These are phyloP conservation scores for Mesaphorura yosii DNA, from an alignment of 1,140 invertebrate species.

Conservation along the genomic window DNA sequence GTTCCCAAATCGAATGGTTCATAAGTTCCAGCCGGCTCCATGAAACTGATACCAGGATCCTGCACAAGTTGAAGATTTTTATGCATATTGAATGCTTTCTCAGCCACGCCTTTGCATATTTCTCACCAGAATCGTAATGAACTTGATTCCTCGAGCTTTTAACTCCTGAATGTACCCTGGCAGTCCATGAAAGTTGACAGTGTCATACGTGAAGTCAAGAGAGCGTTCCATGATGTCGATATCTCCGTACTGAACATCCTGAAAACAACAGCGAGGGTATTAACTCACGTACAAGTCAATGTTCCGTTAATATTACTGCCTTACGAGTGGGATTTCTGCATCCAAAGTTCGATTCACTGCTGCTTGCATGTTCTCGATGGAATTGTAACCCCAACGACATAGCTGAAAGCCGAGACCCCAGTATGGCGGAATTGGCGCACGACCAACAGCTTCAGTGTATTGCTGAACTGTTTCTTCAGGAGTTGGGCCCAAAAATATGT, in stretches of 20 bases:
- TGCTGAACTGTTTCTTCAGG: constrained; percentile 42
- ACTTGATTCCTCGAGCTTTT: constrained; percentile 30
- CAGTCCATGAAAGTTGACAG: constrained; percentile 36
- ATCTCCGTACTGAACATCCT: constrained; percentile 43
- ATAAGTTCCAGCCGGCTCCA: constrained; percentile 20
- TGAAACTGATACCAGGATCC: constrained; percentile 24
- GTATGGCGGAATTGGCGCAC: constrained; percentile 41
- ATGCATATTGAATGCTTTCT: background rate
- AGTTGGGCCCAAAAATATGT: constrained; percentile 39
- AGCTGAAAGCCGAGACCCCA: constrained; percentile 34
- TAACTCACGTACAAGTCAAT: too few relatives aligned
- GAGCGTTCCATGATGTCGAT: constrained; percentile 36
- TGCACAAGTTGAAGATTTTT: background rate
- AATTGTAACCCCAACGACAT: constrained; percentile 39
- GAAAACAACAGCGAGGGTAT: background rate
- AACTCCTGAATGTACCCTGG: constrained; percentile 37
- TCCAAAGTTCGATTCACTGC: constrained; percentile 34
- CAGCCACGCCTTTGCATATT: background rate
- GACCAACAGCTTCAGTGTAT: constrained; percentile 40
- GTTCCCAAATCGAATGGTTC: constrained; percentile 24
- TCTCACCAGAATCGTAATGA: constrained; percentile 34
- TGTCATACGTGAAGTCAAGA: constrained; percentile 43
- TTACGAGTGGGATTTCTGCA: constrained; percentile 29
- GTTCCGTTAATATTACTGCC: constrained; percentile 34
- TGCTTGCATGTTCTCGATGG: constrained; percentile 35